These are phyloP conservation scores for Cercopithecus petaurista DNA, from an alignment of 2,797 vertebrate genomes.

Conservation along the genomic window DNA sequence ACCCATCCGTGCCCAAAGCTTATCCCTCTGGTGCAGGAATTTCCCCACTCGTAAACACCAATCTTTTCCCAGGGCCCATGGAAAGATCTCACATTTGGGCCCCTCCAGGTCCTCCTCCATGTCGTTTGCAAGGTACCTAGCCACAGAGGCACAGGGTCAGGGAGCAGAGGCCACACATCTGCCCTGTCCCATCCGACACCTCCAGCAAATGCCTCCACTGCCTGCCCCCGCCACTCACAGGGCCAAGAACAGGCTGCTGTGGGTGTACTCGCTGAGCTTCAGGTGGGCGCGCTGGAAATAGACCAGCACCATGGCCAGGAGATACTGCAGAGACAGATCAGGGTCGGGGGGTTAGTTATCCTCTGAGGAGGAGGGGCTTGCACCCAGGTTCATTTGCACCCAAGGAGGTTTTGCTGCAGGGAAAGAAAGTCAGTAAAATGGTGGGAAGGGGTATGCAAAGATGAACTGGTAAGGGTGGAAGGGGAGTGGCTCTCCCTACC, in stretches of 20 bases:
- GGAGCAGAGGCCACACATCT: background rate
- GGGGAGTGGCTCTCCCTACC: background rate
- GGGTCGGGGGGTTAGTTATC: background rate
- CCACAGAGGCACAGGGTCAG: background rate
- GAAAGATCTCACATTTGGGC: constrained; percentile 81
- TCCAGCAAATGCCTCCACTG: fast-evolving
- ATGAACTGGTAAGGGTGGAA: background rate
- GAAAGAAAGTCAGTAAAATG: background rate
- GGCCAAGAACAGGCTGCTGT: constrained; percentile 76
- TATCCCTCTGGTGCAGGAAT: constrained; percentile 76
- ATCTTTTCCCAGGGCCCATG: constrained; percentile 75
- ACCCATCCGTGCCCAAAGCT: constrained; percentile 79
- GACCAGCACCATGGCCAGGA: constrained; percentile 79
- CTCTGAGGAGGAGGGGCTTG: no score
- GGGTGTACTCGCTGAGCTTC: constrained; percentile 70
- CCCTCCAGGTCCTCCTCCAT: constrained; percentile 85
- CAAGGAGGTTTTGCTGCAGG: background rate
- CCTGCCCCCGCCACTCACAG: constrained; percentile 52
- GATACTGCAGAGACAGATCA: constrained; percentile 67
- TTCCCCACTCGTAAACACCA: constrained; percentile 65
- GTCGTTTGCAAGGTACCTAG: constrained; percentile 83
- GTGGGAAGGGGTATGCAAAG: no score
- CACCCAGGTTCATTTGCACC: background rate
- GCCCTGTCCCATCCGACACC: fast-evolving
- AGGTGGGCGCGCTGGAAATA: constrained; percentile 76